Evolutionary conservation across 2,113 vertebrate species (phyloP).

Genomic region (Thoracochromis brauschi): DNA sequence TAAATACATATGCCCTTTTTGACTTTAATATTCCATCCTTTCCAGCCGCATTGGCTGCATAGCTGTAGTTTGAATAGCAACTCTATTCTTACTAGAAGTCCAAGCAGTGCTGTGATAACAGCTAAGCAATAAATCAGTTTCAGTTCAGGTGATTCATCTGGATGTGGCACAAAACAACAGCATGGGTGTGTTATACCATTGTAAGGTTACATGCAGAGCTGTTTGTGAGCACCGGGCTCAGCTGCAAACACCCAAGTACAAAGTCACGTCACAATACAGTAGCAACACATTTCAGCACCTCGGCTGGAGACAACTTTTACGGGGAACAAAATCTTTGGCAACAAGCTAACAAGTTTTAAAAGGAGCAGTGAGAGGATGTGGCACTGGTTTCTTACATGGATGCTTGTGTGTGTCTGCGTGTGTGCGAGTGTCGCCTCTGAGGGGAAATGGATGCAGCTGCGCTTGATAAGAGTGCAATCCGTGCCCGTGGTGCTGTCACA

Average conservation of each 20-base stretch:
- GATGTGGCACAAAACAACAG: not conserved
- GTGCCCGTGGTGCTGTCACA: slow-evolving; percentile 21
- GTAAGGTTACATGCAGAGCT: not conserved
- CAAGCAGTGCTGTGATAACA: not conserved
- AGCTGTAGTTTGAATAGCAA: not conserved
- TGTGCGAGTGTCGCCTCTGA: not conserved
- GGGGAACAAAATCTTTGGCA: not conserved
- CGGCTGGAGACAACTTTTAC: slow-evolving; percentile 11
- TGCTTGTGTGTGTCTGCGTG: not conserved
- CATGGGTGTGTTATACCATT: not conserved
- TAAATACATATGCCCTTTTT: not conserved
- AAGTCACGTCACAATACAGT: not conserved
- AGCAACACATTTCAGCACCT: not conserved
- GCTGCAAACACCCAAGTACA: not conserved
- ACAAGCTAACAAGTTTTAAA: slow-evolving; percentile 2
- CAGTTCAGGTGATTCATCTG: not conserved
- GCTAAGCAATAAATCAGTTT: slow-evolving; percentile 2
- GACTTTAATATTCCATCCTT: not conserved
- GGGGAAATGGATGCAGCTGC: slow-evolving; percentile 8
- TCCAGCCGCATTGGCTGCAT: not conserved
- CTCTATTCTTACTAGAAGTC: not conserved
- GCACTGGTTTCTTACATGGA: not conserved
- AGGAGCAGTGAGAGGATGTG: not conserved
- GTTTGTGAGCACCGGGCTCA: not conserved
- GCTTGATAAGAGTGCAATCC: slow-evolving; percentile 18